Percentiles rank a stretch among this genome's conserved stretches.
phyloP scores from a whole-genome alignment of 2,113 vertebrate genomes.

The Petrocephalus zakoni region DNA sequence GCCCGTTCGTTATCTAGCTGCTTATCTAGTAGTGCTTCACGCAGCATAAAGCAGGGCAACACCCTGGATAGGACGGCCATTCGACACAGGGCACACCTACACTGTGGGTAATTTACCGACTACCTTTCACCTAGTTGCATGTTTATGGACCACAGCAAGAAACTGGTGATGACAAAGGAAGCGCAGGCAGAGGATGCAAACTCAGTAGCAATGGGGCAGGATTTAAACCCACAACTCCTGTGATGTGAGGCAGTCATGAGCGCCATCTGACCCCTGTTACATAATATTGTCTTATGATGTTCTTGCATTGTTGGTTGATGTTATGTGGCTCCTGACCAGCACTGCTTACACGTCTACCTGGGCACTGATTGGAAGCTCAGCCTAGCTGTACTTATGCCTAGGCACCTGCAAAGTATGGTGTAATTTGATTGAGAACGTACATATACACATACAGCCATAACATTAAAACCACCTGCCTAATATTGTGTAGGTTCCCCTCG shows the following conservation, averaged over 20 bases:
- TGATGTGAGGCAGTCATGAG: not conserved
- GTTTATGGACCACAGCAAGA: not conserved
- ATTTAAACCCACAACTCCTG: not conserved
- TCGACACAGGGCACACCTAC: not conserved
- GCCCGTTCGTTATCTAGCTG: not conserved
- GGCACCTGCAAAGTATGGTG: not conserved
- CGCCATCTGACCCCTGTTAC: not conserved
- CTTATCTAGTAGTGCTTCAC: not conserved
- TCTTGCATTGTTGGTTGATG: not conserved
- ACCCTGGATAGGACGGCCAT: not conserved
- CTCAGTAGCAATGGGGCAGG: not conserved
- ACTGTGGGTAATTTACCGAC: not conserved
- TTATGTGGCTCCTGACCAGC: not conserved
- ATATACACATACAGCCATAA: not conserved
- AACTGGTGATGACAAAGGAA: not conserved
- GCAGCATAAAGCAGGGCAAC: not conserved
- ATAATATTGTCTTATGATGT: not conserved
- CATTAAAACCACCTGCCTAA: not conserved
- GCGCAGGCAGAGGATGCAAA: not conserved
- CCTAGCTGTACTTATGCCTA: not conserved
- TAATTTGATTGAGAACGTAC: not conserved
- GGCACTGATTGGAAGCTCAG: not conserved
- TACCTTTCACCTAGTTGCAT: not conserved
- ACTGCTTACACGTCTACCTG: not conserved
- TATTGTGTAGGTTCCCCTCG: not conserved